Base-by-base conservation (phyloP, 2,113 vertebrate species). In the Mormyrus lacerda region DNA sequence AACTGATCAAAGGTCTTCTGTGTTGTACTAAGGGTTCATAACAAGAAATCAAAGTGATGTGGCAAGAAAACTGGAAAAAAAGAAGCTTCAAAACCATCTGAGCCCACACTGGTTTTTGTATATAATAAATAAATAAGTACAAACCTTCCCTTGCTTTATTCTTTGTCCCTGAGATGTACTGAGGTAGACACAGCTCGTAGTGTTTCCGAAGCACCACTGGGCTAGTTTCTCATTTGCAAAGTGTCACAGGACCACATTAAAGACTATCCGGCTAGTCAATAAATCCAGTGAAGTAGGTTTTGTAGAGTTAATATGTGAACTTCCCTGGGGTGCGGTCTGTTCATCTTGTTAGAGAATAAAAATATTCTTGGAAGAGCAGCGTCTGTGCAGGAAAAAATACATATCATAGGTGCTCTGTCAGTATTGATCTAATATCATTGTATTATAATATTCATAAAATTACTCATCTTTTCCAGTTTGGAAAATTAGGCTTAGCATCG, bases 341-440 rank as follows among this genome's bases (percentile, higher is more conserved):
- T 53, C 61, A 88, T 88, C 61, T 19, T 88, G 53, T 31, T 48
- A 19, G 13, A 87, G 53, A 44, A 87, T 87, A 87, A 87, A 87
- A 87, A 87, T 24, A 87, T 87, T 87, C 55, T 87, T 39, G 87
- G 65, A 88, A 50, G 44, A 47, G 44, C 5, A 17, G n/a, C 35
- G 1, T 27, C 42, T 48, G 5, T 42, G 4, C 17, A 55, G 9
- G 27, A 55, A 42, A 83, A 87, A 53, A 31, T 53, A 86, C 45
- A 53, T 27, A 89, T 53, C 73, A 35, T 50, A 31, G 47, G 82
- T 53, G 47, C 39, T 82, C 21, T 76, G 17, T 39, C 69, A 88
- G 45, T 55, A 88, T 61, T 65, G 42, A 88, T 69, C 61, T 76
- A 10, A 89, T 55, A 55, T 55, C 21, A 83, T 83, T 44, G 39